Evolutionary conservation across 1,140 invertebrate species (phyloP).

Genomic region (Procambarus virginalis): DNA sequence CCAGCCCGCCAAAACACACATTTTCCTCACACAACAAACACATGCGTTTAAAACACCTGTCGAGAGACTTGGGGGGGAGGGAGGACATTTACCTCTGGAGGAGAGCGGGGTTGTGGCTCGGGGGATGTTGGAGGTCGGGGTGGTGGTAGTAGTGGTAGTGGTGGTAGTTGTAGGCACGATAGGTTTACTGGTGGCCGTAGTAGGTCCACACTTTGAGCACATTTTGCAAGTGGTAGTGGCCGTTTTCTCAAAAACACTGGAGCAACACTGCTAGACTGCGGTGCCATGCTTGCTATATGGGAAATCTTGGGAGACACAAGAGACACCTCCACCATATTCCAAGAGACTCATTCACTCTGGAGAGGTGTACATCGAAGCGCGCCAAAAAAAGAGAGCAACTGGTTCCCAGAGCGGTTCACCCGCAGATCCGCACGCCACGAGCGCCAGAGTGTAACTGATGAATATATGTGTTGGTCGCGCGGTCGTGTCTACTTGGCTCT

Average conservation of each 20-base stretch:
- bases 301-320: constrained; percentile 46
- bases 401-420: neutral
- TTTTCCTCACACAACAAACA: no score
- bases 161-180: neutral
- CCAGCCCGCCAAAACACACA: no score
- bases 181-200: constrained; percentile 10
- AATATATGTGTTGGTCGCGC: constrained; percentile 38
- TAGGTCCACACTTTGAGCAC: constrained; percentile 49
- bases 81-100: neutral
- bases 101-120: neutral
- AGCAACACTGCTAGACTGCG: constrained; percentile 45
- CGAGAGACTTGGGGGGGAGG: no score
- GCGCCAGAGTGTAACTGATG: constrained; percentile 52
- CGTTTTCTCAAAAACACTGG: constrained; percentile 45
- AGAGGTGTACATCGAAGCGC: neutral
- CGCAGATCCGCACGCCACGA: constrained; percentile 34
- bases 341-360: constrained; percentile 34
- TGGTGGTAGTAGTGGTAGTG: neutral
- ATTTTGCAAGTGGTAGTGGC: constrained; percentile 43
- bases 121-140: neutral
- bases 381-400: neutral
- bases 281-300: constrained; percentile 44
- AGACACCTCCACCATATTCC: constrained; percentile 53
- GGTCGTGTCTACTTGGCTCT: constrained; percentile 48
- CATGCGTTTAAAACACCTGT: no score